Evolutionary conservation across 2,888 invertebrate species (phyloP), one percentile per base, ranked within the genome.

Genomic region (Hylaea fasciaria): DNA sequence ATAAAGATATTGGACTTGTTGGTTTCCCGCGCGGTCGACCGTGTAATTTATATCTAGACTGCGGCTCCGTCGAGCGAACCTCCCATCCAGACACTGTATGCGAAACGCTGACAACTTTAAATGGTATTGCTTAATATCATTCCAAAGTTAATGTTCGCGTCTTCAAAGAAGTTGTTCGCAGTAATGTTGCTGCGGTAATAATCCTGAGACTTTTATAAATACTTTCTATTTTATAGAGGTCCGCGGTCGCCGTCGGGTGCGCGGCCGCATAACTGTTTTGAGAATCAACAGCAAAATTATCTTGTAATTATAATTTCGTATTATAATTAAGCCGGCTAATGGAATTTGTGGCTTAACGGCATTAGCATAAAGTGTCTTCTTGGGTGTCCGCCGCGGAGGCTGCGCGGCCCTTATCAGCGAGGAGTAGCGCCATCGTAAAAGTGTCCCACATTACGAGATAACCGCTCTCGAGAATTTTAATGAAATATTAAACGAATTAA

Each of bases 401-500:
- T 79, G 73, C 79, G 80, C 78, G 78, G 79, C 78, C 68, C 84
- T 91, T 91, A 91, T 92, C 92, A 86, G 86, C 83, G 81, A 85
- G 84, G 86, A 87, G 91, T 85, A 91, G 90, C 87, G 85, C 85
- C 91, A 83, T 90, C 92, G 90, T 91, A 89, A 91, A 91, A 87
- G 89, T 91, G 91, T 91, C 91, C 91, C 86, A 91, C 91, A 90
- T 89, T 91, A 89, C 86, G 86, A 91, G 92, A 91, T 91, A 92
- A 92, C 86, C 85, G 85, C 84, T 89, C 86, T 83, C 82, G 87
- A 85, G 91, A 90, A 91, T 91, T 90, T 92, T 90, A 91, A 92
- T 92, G 91, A 91, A 91, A 92, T 91, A 91, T 91, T 90, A 91
- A 91, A 89, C 73, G 90, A 91, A 91, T 91, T 88, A 88, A 91